Evolutionary conservation across 2,113 vertebrate genomes (phyloP).

Genomic region (Cacatua alba): DNA sequence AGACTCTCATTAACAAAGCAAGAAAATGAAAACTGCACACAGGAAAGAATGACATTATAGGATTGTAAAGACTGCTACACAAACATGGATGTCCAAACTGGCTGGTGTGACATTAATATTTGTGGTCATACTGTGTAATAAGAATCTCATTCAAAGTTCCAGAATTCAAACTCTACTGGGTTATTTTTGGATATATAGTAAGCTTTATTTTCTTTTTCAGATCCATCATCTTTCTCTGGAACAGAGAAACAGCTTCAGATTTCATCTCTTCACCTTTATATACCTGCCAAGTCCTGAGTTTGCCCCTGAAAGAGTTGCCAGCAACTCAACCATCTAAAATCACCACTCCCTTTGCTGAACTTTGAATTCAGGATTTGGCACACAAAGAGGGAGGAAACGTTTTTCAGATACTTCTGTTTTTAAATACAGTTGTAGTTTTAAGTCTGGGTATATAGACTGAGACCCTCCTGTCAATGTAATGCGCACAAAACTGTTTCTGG

Average conservation of each 20-base stretch:
- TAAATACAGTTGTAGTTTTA: not conserved
- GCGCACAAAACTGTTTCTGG: not conserved
- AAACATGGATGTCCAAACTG: conserved; percentile 32
- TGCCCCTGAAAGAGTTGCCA: conserved; percentile 1
- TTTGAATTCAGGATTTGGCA: conserved; percentile 32
- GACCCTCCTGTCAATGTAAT: not conserved
- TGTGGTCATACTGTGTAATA: conserved; percentile 31
- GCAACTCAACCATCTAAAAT: conserved; percentile 39
- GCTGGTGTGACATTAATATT: conserved; percentile 25
- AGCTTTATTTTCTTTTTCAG: conserved; percentile 55
- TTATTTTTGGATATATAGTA: conserved; percentile 61
- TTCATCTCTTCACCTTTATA: conserved; percentile 53
- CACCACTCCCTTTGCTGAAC: conserved; percentile 32
- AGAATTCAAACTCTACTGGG: conserved; percentile 23
- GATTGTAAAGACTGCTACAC: conserved; percentile 17
- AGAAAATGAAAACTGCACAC: not conserved
- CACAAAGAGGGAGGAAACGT: not conserved
- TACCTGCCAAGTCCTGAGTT: conserved; percentile 22
- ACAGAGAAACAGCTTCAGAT: conserved; percentile 39
- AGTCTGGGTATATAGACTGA: not conserved
- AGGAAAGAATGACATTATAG: conserved; percentile 8
- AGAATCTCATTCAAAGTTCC: conserved; percentile 45
- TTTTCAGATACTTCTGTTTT: conserved; percentile 34
- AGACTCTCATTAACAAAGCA: not conserved
- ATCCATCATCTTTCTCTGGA: conserved; percentile 55